Evolutionary conservation across 1,140 invertebrate genomes (phyloP).

Genomic region (Neelides sp.): DNA sequence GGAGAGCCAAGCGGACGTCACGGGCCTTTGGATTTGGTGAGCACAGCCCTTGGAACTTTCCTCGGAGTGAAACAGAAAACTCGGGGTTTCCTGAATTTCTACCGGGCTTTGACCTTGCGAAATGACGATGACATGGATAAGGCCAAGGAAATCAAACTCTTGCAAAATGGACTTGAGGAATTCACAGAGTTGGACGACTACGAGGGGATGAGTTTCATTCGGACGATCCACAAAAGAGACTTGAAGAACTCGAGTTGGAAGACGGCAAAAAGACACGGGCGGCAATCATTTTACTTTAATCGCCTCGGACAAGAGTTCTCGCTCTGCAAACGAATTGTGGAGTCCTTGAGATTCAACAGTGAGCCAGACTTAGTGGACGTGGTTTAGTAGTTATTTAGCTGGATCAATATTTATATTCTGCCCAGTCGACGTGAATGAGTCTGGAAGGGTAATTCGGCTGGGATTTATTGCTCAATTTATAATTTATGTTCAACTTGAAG

Average conservation of each 20-base stretch:
- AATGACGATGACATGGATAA: slow-evolving; percentile 8
- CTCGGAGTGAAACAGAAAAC: too few relatives aligned
- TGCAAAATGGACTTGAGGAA: slow-evolving; percentile 5
- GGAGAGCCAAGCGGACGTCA: too few relatives aligned
- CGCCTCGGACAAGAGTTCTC: slow-evolving; percentile 10
- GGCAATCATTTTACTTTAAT: slow-evolving; percentile 19
- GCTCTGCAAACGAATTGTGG: slow-evolving; percentile 9
- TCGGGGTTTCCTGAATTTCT: neutral
- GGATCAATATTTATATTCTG: too few relatives aligned
- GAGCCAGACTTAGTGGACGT: neutral
- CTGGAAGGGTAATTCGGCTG: too few relatives aligned
- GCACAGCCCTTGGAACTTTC: too few relatives aligned
- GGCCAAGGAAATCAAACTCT: neutral
- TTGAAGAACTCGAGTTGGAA: slow-evolving; percentile 4
- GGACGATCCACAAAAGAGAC: slow-evolving; percentile 23
- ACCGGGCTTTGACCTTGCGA: slow-evolving; percentile 1
- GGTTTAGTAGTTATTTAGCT: neutral
- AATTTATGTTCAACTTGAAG: too few relatives aligned
- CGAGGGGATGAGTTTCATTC: slow-evolving; percentile 10
- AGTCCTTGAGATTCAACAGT: slow-evolving; percentile 14
- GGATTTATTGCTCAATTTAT: too few relatives aligned
- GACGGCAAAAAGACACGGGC: slow-evolving; percentile 15
- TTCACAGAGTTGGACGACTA: slow-evolving; percentile 17
- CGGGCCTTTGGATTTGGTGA: too few relatives aligned
- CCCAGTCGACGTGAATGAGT: too few relatives aligned